Base-by-base conservation (phyloP, 2,888 invertebrate species). In the Oscheius onirici region DNA sequence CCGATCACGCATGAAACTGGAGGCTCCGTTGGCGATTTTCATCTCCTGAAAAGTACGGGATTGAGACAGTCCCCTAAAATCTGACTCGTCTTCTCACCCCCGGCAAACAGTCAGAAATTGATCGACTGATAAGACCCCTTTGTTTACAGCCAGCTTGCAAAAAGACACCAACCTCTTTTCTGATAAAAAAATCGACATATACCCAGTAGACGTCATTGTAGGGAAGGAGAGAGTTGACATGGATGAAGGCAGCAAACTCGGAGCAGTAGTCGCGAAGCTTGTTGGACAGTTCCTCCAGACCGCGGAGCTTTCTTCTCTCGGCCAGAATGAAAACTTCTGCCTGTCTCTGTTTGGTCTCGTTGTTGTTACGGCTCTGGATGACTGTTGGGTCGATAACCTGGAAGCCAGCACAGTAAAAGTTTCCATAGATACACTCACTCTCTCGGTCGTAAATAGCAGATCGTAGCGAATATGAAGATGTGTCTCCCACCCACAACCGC, bases 401-500 rank as follows among this genome's bases (percentile, higher is more conserved):
- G 17, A 41, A 24, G 8, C 34, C 3, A 6, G 34, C 34, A n/a
- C n/a, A n/a, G n/a, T n/a, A 34, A 20, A 24, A n/a, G 8, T 60
- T 41, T 3, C 40, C 3, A 13, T 11, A 8, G n/a, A 17, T 13
- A 20, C 5, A 46, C 63, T 15, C 3, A 46, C 63, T 17, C 15
- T 43, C 28, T 63, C 63, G 2, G 10, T 20, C 3, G 6, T 46
- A 13, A 10, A 20, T 15, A n/a, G 20, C 34, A 63, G 49, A 2
- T 20, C 17, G 40, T 66, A 66, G 3, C 28, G 26, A 34, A 52
- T 51, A 2, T 66, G 66, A 49, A 66, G n/a, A 5, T 66, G 66
- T 11, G 40, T 26, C n/a, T 5, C 49, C 66, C 66, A 66, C 2
- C 51, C n/a, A 40, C 66, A 66, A 3, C 17, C 22, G 20, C 66